Percentiles rank a stretch among this genome's conserved stretches.
Evolutionary conservation across 2,888 invertebrate species (phyloP).

Genomic region (Branchellion lobata): DNA sequence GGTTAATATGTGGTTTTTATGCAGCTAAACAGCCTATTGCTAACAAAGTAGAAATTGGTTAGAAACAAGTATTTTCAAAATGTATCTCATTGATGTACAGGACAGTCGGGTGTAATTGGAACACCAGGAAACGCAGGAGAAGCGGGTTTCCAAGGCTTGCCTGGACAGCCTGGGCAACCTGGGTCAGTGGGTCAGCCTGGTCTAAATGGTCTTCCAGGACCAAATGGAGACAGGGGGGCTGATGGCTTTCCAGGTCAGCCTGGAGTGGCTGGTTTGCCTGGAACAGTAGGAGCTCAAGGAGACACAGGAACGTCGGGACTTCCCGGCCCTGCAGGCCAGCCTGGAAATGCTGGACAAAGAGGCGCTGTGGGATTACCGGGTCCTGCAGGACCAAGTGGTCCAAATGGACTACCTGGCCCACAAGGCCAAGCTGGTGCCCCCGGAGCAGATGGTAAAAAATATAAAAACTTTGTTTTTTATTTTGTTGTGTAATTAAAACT

Average conservation of each 20-base stretch:
- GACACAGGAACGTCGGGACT: not conserved
- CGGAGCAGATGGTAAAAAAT: conserved; percentile 25
- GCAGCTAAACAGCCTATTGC: not conserved
- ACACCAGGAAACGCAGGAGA: conserved; percentile 53
- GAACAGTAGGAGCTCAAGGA: not conserved
- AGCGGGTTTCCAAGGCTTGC: conserved; percentile 49
- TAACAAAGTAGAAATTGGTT: not conserved
- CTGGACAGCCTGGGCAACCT: conserved; percentile 55
- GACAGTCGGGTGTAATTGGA: conserved; percentile 43
- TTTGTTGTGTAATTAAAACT: conserved; percentile 7
- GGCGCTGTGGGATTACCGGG: conserved; percentile 45
- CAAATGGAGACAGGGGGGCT: not conserved
- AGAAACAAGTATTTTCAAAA: not conserved
- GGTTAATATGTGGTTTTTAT: not conserved
- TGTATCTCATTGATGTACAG: not conserved
- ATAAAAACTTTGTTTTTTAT: conserved; percentile 5
- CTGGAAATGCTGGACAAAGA: conserved; percentile 34
- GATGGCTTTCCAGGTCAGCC: not conserved
- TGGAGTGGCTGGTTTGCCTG: not conserved
- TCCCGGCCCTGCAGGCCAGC: conserved; percentile 10
- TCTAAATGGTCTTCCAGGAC: not conserved
- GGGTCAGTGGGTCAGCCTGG: conserved; percentile 35
- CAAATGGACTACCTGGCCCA: conserved; percentile 43
- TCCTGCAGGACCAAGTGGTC: conserved; percentile 39
- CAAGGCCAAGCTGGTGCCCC: conserved; percentile 46